Evolutionary conservation across 2,888 invertebrate species (phyloP).

Genomic region (Brenthis daphne): DNA sequence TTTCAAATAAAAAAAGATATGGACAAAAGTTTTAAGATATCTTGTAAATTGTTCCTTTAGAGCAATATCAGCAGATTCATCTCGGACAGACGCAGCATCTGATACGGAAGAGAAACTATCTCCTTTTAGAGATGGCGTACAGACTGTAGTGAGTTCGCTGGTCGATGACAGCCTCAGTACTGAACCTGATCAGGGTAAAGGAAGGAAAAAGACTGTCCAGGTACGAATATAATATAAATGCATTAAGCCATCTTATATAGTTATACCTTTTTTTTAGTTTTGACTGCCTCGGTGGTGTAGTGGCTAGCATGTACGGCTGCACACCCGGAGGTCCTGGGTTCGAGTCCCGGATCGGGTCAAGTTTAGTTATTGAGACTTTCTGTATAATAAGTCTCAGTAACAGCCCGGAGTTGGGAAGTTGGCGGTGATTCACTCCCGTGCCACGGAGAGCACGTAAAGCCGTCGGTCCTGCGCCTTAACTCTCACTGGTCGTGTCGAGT

Average conservation of each 20-base stretch:
- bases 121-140: slow-evolving; percentile 83
- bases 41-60: slow-evolving; percentile 43
- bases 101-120: slow-evolving; percentile 84
- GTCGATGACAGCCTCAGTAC: slow-evolving; percentile 85
- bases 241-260: neutral
- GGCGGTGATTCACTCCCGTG: no score
- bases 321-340: no score
- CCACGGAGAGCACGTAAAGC: no score
- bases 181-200: slow-evolving; percentile 86
- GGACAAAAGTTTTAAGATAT: neutral
- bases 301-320: no score
- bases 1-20: neutral
- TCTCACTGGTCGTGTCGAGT: no score
- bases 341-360: no score
- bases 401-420: no score
- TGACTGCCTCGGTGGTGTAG: no score
- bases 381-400: no score
- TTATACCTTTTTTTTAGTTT: no score
- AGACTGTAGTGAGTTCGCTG: slow-evolving; percentile 81
- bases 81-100: slow-evolving; percentile 77
- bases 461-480: no score
- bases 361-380: no score
- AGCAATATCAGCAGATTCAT: slow-evolving; percentile 71
- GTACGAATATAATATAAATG: slow-evolving; percentile 52
- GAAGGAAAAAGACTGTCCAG: slow-evolving; percentile 88